Base-by-base conservation (phyloP, 2,888 invertebrate genomes). In the Bruchidius siliquastri region DNA sequence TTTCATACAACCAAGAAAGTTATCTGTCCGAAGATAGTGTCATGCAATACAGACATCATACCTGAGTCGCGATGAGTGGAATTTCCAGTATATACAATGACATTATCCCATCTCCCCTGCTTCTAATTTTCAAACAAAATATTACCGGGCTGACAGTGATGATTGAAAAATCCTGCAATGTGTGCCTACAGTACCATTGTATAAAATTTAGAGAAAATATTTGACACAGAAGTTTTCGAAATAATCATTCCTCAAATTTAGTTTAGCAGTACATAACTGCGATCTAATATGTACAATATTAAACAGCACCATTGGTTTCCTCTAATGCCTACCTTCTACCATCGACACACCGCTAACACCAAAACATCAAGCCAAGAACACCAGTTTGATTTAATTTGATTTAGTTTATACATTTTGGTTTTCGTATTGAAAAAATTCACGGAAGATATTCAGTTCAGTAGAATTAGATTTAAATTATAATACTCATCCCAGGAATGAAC, bases 291-390 rank as follows among this genome's bases (percentile, higher is more conserved):
- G 69, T 22, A 22, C 69, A 69, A 22, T 22, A 69, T 69, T 3
- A 26, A 71, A 67, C 71, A 32, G 71, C 71, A 67, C 49, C 71
- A 21, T 71, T 32, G 71, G 49, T 49, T 49, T 49, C 49, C 49
- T 49, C 49, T 49, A 49, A 49, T 49, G 49, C 13, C 49, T 49
- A 49, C 49, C 49, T 49, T 49, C 49, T 49, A 49, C 49, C 49
- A 49, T 49, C 49, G 49, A 49, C 49, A 49, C 49, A 13, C 18
- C 49, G 49, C 49, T 49, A 49, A 49, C 49, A 49, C 49, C 49
- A 49, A 49, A 49, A 49, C 49, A 49, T 49, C 49, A 49, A 49
- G 6, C 49, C 49, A 49, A 49, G 49, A 49, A 49, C 49, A 49
- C 8, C 49, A 49, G 49, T 49, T 49, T 49, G 49, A 49, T 49